Percentiles rank a stretch among this genome's conserved stretches.
Evolutionary conservation across 2,888 invertebrate species (phyloP).

Genomic region (Dione vanillae): DNA sequence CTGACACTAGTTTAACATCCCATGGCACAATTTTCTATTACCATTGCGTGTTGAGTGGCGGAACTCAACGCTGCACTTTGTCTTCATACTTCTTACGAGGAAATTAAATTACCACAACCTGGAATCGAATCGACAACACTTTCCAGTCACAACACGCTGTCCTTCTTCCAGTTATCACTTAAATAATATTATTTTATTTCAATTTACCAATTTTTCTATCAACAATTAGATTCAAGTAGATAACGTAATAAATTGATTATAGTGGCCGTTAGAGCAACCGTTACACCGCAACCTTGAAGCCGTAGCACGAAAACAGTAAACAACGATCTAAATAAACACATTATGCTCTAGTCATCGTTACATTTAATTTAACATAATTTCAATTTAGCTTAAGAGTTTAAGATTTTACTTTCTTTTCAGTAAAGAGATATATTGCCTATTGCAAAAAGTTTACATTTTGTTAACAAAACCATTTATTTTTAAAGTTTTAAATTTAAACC

Average conservation of each 20-base stretch:
- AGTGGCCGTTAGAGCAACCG: conserved; percentile 17
- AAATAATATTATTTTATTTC: not conserved
- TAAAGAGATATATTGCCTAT: not conserved
- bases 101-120: no score
- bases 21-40: no score
- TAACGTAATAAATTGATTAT: conserved; percentile 15
- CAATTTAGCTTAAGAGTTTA: not conserved
- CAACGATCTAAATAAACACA: conserved; percentile 15
- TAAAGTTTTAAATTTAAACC: no score
- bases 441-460: not conserved
- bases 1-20: no score
- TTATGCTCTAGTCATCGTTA: not conserved
- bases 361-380: not conserved
- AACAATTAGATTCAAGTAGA: not conserved
- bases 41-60: no score
- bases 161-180: no score
- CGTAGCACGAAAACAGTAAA: conserved; percentile 23
- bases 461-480: not conserved
- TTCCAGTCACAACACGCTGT: no score
- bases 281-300: conserved; percentile 31
- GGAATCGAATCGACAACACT: no score
- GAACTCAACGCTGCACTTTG: no score
- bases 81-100: no score
- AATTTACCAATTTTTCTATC: not conserved
- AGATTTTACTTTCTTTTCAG: not conserved